Conservation (phyloP, 1,140 invertebrate species). For the Notospermus geniculatus region DNA sequence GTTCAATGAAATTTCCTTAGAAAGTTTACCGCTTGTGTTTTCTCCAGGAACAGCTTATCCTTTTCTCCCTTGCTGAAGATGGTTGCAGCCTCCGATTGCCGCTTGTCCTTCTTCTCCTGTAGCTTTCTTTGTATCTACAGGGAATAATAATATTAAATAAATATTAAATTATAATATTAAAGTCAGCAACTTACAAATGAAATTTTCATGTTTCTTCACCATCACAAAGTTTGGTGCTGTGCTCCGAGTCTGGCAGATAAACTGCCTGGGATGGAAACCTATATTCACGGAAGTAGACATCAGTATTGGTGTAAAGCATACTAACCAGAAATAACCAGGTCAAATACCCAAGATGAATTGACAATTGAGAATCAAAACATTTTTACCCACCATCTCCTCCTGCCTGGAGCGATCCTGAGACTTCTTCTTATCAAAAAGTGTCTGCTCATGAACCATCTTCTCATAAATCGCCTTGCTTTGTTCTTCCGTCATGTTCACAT, state of each 20-base stretch:
- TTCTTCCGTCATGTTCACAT: constrained; percentile 28
- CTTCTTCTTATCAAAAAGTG: constrained; percentile 20
- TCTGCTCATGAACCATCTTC: constrained; percentile 30
- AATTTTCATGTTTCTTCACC: too few relatives aligned
- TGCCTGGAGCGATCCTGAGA: constrained; percentile 29
- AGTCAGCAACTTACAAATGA: too few relatives aligned
- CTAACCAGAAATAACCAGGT: background rate
- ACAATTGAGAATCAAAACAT: background rate
- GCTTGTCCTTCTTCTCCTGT: constrained; percentile 24
- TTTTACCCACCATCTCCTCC: constrained; percentile 34
- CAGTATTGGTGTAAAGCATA: too few relatives aligned
- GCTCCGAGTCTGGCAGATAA: too few relatives aligned
- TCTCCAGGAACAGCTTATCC: constrained; percentile 33
- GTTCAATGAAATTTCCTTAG: background rate
- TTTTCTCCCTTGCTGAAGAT: constrained; percentile 34
- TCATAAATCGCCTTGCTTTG: constrained; percentile 29
- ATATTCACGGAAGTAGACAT: too few relatives aligned
- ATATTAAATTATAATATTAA: background rate
- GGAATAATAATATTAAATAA: background rate
- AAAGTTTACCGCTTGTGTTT: constrained; percentile 27
- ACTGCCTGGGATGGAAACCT: too few relatives aligned
- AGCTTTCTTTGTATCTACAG: constrained; percentile 29
- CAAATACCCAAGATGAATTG: background rate
- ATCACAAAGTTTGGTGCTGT: too few relatives aligned
- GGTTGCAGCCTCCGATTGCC: constrained; percentile 27